Evolutionary conservation across 2,888 invertebrate genomes (phyloP).

Genomic region (Sinohyriopsis cumingii): DNA sequence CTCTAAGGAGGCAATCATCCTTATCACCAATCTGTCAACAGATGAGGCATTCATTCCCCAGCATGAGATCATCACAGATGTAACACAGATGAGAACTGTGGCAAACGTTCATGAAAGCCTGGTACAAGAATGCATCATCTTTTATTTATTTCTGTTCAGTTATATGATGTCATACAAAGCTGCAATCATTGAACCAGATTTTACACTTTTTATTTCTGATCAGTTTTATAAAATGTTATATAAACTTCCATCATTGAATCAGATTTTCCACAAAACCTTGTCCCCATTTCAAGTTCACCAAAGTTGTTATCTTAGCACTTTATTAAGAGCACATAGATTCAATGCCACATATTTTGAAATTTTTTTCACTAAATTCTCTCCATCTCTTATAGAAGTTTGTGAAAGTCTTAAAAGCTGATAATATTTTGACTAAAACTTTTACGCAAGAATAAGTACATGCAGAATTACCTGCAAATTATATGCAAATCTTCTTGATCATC

Average conservation of each 20-base stretch:
- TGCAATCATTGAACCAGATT: no score
- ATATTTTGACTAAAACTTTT: no score
- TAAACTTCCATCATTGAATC: no score
- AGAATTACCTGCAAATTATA: no score
- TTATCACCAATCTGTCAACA: constrained; percentile 85
- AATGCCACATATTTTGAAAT: no score
- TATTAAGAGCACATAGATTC: no score
- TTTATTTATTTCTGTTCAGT: background rate
- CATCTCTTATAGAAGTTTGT: no score
- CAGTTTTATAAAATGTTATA: background rate
- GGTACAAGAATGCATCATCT: constrained; percentile 73
- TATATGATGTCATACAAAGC: background rate
- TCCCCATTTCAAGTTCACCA: background rate
- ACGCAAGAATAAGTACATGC: no score
- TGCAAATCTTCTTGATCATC: no score
- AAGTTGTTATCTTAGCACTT: background rate
- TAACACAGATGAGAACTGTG: constrained; percentile 85
- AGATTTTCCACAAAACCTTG: background rate
- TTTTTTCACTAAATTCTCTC: no score
- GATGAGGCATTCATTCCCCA: constrained; percentile 89
- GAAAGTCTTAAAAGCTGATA: no score
- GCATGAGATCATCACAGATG: constrained; percentile 90
- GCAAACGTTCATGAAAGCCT: constrained; percentile 94
- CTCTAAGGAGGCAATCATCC: constrained; percentile 91
- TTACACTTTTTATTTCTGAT: background rate